Evolutionary conservation across 1,140 invertebrate species (phyloP).

Genomic region (Drosophila jambulina): DNA sequence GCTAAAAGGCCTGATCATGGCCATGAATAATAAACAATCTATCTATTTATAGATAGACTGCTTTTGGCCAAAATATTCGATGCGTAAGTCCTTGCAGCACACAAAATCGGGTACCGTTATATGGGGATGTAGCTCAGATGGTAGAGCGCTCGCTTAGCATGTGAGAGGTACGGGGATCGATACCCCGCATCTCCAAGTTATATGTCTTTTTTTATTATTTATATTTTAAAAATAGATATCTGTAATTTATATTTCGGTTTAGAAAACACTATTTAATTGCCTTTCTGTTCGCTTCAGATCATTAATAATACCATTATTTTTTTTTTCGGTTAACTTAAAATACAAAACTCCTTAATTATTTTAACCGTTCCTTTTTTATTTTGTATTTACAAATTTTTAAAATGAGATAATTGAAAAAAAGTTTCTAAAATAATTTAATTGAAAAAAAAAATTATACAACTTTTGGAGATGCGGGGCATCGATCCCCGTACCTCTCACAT

Average conservation of each 20-base stretch:
- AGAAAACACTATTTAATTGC: no score
- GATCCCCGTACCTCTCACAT: slow-evolving; percentile 94
- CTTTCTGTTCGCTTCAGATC: no score
- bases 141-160: slow-evolving; percentile 95
- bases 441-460: not conserved
- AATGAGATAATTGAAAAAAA: not conserved
- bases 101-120: slow-evolving; percentile 12
- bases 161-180: slow-evolving; percentile 93
- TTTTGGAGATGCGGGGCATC: slow-evolving; percentile 89
- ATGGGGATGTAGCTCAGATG: slow-evolving; percentile 90
- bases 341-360: not conserved
- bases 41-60: slow-evolving; percentile 14
- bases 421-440: not conserved
- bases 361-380: not conserved
- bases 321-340: no score
- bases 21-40: slow-evolving; percentile 25
- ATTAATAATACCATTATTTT: no score
- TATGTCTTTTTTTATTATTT: not conserved
- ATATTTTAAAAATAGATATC: not conserved
- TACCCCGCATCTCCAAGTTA: slow-evolving; percentile 88
- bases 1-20: slow-evolving; percentile 19
- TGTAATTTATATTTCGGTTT: not conserved
- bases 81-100: not conserved
- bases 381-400: not conserved
- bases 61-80: not conserved